Evolutionary conservation across 2,888 invertebrate genomes (phyloP).

Genomic region (Dolichomitus sp.): DNA sequence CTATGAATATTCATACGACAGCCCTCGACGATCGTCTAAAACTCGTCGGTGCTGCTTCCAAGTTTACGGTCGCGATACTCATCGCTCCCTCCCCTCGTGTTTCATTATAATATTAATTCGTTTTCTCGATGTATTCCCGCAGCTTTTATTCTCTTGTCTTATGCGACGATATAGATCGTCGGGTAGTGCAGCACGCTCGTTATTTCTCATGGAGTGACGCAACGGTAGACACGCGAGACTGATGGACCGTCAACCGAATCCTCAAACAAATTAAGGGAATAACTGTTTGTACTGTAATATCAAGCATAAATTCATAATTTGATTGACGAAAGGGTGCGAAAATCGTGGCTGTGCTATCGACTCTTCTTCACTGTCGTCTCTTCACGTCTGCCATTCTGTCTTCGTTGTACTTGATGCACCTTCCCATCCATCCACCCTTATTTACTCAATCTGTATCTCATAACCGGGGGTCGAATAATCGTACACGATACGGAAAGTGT

Average conservation of each 20-base stretch:
- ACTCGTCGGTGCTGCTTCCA: slow-evolving; percentile 40
- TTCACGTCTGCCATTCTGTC: slow-evolving; percentile 9
- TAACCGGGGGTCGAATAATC: slow-evolving; percentile 70
- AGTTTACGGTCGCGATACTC: slow-evolving; percentile 72
- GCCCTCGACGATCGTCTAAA: slow-evolving; percentile 61
- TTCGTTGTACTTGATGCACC: slow-evolving; percentile 26
- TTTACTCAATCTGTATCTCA: slow-evolving; percentile 73
- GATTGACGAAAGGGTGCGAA: slow-evolving; percentile 64
- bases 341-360: neutral
- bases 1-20: slow-evolving; percentile 75
- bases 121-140: slow-evolving; percentile 37
- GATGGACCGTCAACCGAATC: slow-evolving; percentile 52
- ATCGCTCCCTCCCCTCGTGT: slow-evolving; percentile 57
- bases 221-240: slow-evolving; percentile 34
- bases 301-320: slow-evolving; percentile 64
- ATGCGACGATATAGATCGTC: slow-evolving; percentile 30
- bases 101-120: slow-evolving; percentile 74
- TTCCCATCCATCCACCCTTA: slow-evolving; percentile 64
- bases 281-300: slow-evolving; percentile 42
- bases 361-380: slow-evolving; percentile 19
- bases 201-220: neutral
- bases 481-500: slow-evolving; percentile 72
- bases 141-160: slow-evolving; percentile 28
- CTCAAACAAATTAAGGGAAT: slow-evolving; percentile 64
- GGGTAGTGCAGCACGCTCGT: neutral